Evolutionary conservation across 2,888 invertebrate genomes (phyloP), one percentile per base, ranked within the genome.

Genomic region (Eilema caniola): DNA sequence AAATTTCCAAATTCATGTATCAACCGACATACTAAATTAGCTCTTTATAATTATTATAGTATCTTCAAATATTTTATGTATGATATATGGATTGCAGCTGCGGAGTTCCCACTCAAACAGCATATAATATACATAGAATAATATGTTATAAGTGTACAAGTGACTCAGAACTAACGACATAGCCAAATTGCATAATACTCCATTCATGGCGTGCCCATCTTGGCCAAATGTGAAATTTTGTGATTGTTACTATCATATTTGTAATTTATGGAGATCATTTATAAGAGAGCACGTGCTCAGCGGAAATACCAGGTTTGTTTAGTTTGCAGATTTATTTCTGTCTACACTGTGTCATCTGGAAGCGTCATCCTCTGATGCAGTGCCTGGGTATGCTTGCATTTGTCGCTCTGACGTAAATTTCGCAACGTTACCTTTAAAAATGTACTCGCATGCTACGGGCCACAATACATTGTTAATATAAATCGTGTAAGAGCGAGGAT

Each of bases 301-400:
- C 94, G 94, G 95, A 94, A 94, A 94, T 92, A 88, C 91, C 90
- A 81, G 89, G 88, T 92, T 93, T 94, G 93, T 95, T 94, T 94
- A 91, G 91, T 82, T 91, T 93, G 92, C 93, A 89, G 85, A 93
- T 91, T 94, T 95, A 95, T 95, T 95, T 95, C 87, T 88, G 92
- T 90, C 89, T 87, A 85, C 81, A 83, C 89, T 86, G 89, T 93
- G 94, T 93, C 92, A 93, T 91, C 91, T 91, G 91, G 85, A 90
- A 88, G 90, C 93, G 92, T 93, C 92, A 93, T 92, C 91, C 90
- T 92, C 86, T 86, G 84, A 77, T 76, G 78, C 86, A 85, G 86
- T 87, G 83, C 82, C 78, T 81, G 83, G 80, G 82, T 85, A 86
- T 88, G 88, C 85, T 93, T 92, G 90, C 88, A 88, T 85, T 93